Evolutionary conservation across 2,797 vertebrate species (phyloP).

Genomic region (Amblyraja radiata): DNA sequence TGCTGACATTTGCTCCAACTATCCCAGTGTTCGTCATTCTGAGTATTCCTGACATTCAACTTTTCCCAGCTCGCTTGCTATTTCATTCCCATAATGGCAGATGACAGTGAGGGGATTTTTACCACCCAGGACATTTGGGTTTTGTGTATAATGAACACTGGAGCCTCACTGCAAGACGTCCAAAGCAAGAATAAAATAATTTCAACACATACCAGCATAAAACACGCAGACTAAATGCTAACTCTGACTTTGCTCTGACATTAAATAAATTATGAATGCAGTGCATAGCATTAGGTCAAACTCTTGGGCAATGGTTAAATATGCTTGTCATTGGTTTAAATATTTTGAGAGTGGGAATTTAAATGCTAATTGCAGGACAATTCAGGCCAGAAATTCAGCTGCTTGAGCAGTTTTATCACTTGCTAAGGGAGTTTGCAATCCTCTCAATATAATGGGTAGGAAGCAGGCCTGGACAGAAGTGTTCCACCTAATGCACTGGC

Average conservation of each 20-base stretch:
- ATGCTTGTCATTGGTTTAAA: not conserved
- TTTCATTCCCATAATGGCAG: too few relatives aligned
- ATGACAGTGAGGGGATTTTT: too few relatives aligned
- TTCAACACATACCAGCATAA: not conserved
- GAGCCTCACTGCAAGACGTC: too few relatives aligned
- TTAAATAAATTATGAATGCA: not conserved
- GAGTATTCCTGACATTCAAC: too few relatives aligned
- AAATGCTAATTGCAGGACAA: constrained; percentile 14
- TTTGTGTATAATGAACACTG: too few relatives aligned
- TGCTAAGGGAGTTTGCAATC: not conserved
- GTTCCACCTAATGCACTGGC: too few relatives aligned
- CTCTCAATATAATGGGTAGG: not conserved
- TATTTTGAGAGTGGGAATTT: not conserved
- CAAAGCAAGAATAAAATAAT: not conserved
- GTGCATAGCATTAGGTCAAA: not conserved
- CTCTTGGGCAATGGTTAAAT: not conserved
- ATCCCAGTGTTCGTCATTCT: too few relatives aligned
- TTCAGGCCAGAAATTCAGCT: not conserved
- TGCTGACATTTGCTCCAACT: too few relatives aligned
- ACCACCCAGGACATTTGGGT: too few relatives aligned
- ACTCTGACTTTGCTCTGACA: not conserved
- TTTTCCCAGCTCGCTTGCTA: too few relatives aligned
- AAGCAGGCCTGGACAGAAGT: not conserved
- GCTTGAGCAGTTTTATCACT: not conserved
- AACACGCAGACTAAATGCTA: not conserved